Conservation (phyloP, 2,797 vertebrate species). For the Echiichthys vipera region DNA sequence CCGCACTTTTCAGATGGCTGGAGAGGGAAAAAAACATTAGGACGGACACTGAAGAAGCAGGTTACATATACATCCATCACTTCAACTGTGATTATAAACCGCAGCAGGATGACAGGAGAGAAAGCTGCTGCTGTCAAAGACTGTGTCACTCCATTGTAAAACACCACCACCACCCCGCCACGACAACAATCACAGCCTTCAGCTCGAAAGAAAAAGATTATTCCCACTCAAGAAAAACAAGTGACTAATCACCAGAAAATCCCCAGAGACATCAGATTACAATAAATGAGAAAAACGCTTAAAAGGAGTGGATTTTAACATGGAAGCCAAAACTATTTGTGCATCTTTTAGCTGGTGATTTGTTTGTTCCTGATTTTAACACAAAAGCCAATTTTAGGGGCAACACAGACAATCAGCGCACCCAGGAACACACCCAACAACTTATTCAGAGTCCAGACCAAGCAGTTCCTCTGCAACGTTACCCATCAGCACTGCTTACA, state of each 20-base stretch:
- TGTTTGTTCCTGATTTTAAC: neutral
- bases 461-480: neutral
- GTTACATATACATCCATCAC: neutral
- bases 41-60: neutral
- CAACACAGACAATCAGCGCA: neutral
- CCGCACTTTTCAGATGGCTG: conserved; percentile 97
- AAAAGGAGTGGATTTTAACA: too few relatives aligned
- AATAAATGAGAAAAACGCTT: neutral
- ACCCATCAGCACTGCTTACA: neutral
- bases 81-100: neutral
- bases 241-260: neutral
- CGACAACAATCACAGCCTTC: conserved; percentile 22
- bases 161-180: conserved; percentile 6
- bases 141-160: neutral
- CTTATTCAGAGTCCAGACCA: too few relatives aligned
- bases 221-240: neutral
- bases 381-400: neutral
- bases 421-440: conserved; percentile 2
- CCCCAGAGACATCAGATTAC: neutral
- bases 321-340: neutral
- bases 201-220: neutral
- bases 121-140: too few relatives aligned
- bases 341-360: neutral
- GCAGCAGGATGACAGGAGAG: too few relatives aligned
- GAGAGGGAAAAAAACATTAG: neutral